Evolutionary conservation across 2,797 vertebrate species (phyloP).

Genomic region (Bovichtus diacanthus): DNA sequence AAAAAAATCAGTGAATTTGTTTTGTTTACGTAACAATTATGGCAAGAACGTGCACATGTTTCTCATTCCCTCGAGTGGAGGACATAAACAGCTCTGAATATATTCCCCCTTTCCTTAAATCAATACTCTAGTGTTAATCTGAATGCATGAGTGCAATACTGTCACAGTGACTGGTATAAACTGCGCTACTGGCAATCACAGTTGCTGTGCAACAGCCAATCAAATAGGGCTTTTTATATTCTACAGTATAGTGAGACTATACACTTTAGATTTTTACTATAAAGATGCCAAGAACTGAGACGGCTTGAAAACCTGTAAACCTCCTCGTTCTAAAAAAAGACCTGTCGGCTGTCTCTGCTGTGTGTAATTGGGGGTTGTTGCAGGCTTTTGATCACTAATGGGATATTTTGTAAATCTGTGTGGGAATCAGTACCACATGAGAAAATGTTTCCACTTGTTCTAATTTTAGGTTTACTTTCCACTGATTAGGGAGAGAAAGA

Average conservation of each 20-base stretch:
- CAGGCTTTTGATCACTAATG: neutral
- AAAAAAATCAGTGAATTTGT: neutral
- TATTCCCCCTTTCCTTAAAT: neutral
- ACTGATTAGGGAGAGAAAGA: neutral
- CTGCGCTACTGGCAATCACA: neutral
- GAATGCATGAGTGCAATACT: neutral
- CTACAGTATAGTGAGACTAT: neutral
- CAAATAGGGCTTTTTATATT: conserved; percentile 5
- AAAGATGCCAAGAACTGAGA: neutral
- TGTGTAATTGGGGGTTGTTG: neutral
- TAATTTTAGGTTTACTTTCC: neutral
- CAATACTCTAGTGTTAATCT: neutral
- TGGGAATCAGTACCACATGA: neutral
- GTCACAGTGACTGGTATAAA: conserved; percentile 3
- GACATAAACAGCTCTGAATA: neutral
- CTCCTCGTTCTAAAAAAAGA: neutral
- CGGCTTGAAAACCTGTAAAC: conserved; percentile 7
- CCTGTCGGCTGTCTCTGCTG: neutral
- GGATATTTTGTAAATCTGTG: neutral
- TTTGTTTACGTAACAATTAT: conserved; percentile 24
- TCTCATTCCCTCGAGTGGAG: neutral
- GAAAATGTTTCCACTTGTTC: neutral
- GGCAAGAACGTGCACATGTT: neutral
- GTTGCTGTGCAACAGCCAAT: conserved; percentile 42
- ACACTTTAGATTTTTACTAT: no score